Percentiles rank a stretch among this genome's conserved stretches.
phyloP scores from a whole-genome alignment of 2,888 invertebrate genomes.

The Camptogramma bilineatum region DNA sequence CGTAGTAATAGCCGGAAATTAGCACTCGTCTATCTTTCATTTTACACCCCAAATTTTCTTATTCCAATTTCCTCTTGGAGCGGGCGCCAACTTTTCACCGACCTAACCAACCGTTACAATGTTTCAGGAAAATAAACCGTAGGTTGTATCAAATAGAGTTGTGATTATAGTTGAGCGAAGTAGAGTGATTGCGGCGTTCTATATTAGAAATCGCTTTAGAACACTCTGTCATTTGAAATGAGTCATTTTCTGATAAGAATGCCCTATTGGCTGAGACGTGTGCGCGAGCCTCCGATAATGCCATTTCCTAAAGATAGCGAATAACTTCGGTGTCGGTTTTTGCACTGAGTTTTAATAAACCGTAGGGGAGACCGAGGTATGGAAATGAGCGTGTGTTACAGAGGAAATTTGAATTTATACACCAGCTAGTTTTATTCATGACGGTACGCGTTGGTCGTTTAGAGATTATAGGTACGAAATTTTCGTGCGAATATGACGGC shows the following conservation, averaged over 20 bases:
- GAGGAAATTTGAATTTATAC: slow-evolving; percentile 86
- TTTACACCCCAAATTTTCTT: slow-evolving; percentile 92
- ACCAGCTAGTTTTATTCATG: slow-evolving; percentile 83
- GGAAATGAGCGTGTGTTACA: slow-evolving; percentile 83
- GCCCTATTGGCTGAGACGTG: slow-evolving; percentile 86
- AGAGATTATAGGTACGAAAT: slow-evolving; percentile 61
- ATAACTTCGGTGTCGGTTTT: slow-evolving; percentile 81
- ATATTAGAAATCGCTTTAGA: slow-evolving; percentile 71
- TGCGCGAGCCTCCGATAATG: slow-evolving; percentile 82
- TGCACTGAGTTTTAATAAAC: slow-evolving; percentile 83
- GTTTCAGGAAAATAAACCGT: slow-evolving; percentile 47
- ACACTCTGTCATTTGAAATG: slow-evolving; percentile 88
- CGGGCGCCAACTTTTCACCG: slow-evolving; percentile 66
- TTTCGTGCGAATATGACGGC: slow-evolving; percentile 57
- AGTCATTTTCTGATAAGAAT: slow-evolving; percentile 90
- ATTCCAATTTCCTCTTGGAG: slow-evolving; percentile 89
- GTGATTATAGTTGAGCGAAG: slow-evolving; percentile 44
- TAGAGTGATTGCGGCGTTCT: slow-evolving; percentile 63
- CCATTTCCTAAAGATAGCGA: slow-evolving; percentile 84
- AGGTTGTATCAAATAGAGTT: slow-evolving; percentile 43
- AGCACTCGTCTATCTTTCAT: slow-evolving; percentile 91
- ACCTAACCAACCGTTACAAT: slow-evolving; percentile 54
- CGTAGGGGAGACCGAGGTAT: slow-evolving; percentile 80
- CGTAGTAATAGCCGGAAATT: slow-evolving; percentile 88
- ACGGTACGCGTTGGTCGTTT: slow-evolving; percentile 64